Evolutionary conservation across 2,888 invertebrate species (phyloP).

Genomic region (Hemistola chrysoprasaria): DNA sequence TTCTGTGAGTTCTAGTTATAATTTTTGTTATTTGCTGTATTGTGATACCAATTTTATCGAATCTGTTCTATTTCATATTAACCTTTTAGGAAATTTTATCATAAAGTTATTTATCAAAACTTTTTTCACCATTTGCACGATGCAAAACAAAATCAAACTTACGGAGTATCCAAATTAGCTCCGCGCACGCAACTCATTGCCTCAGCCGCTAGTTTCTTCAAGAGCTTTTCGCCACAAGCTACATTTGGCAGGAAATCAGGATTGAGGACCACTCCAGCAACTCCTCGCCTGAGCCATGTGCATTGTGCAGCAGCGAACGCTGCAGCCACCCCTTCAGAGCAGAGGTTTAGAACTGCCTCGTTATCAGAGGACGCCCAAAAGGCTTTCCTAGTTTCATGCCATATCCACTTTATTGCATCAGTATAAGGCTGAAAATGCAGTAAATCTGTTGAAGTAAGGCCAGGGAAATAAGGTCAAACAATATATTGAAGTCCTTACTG

Average conservation of each 20-base stretch:
- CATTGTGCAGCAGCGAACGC: conserved; percentile 58
- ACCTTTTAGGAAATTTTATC: no score
- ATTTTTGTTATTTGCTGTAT: no score
- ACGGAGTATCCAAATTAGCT: conserved; percentile 58
- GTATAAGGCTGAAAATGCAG: conserved; percentile 29
- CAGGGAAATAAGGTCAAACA: no score
- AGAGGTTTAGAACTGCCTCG: conserved; percentile 60
- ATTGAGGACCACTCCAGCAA: conserved; percentile 55
- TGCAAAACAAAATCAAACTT: conserved; percentile 38
- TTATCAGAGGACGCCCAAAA: conserved; percentile 49
- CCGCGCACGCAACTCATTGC: conserved; percentile 57
- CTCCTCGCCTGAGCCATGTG: conserved; percentile 61
- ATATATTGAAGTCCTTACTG: no score
- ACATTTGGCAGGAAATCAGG: conserved; percentile 51
- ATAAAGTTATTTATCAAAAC: no score
- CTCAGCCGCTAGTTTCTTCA: conserved; percentile 54
- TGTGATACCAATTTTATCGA: no score
- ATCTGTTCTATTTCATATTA: no score
- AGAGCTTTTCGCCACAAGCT: conserved; percentile 49
- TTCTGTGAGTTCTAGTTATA: no score
- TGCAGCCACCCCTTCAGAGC: conserved; percentile 51
- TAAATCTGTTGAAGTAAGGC: no score
- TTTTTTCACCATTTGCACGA: no score
- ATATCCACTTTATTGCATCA: conserved; percentile 49
- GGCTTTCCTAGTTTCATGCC: conserved; percentile 48